Evolutionary conservation across 1,140 invertebrate genomes (phyloP), one percentile per base, ranked within the genome.

Genomic region (Magallana gigas): DNA sequence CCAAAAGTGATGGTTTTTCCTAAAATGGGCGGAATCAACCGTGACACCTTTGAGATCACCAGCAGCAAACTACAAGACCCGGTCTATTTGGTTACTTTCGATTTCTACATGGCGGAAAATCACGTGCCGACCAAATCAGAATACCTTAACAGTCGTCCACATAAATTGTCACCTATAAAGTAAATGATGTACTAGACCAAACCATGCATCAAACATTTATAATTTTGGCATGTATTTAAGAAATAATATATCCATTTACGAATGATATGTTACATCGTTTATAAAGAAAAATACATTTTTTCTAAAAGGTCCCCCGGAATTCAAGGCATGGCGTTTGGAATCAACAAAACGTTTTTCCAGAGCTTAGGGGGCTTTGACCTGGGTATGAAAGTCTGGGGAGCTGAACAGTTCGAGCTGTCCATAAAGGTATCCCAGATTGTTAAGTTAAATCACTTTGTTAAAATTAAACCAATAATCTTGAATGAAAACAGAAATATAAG

Each of bases 351-450:
- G 8, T 68, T 76, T 57, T 85, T 85, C 48, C 59, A 85, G 23
- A 95, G 97, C 90, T 96, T 99, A n/a, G 98, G 98, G 6, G 90
- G 86, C 7, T 93, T 92, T 81, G 92, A 92, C 76, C 81, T 83
- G 1, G 90, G 90, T 93, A 96, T 99, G 90, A 98, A 96, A 85
- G 96, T 96, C 57, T 96, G 96, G 96, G 98, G 98, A 58, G 98
- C 98, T 2, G 98, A 99, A 95, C 99, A 99, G 95, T 96, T 99
- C 62, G 98, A 99, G 95, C 98, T 99, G 96, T 98, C 97, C 14
- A 99, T 99, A 93, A 96, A 87, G 62, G 83, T 85, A 5, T 14
- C 8, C 16, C 11, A 4, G n/a, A 23, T 23, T 23, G 0, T 23
- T 23, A 23, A 23, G 23, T 23, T 23, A 23, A 23, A 23, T 23